Evolutionary conservation across 2,888 invertebrate species (phyloP).

Genomic region (Parasteatoda lunata): DNA sequence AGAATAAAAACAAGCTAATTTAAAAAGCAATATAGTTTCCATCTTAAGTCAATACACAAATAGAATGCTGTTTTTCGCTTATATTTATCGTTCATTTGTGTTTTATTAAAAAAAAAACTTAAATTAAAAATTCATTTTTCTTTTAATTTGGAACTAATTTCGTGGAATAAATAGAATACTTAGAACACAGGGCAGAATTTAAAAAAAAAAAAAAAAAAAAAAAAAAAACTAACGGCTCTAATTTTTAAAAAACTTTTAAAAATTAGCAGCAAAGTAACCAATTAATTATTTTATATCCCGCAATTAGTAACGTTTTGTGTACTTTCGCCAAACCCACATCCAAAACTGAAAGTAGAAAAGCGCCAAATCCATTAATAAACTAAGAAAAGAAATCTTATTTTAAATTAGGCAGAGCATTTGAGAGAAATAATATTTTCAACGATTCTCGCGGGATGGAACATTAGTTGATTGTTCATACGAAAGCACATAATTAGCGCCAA

Average conservation of each 20-base stretch:
- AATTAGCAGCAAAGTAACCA: background rate
- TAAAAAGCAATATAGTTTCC: too few species aligned
- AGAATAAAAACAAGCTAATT: too few species aligned
- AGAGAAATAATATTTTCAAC: constrained; percentile 36
- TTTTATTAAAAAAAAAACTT: too few species aligned
- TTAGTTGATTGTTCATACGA: constrained; percentile 55
- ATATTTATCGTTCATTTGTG: too few species aligned
- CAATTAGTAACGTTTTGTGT: background rate
- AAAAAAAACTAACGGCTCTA: too few species aligned
- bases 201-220: too few species aligned
- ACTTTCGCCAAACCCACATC: background rate
- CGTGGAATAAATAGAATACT: too few species aligned
- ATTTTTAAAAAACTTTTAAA: background rate
- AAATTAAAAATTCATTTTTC: too few species aligned
- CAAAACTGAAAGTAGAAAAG: background rate
- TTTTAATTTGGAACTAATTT: too few species aligned
- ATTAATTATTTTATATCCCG: constrained; percentile 26
- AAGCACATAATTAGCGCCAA: constrained; percentile 47
- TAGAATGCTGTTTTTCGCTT: too few species aligned
- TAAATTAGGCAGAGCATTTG: constrained; percentile 7
- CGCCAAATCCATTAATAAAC: constrained; percentile 1
- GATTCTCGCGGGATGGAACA: constrained; percentile 21
- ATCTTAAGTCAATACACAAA: too few species aligned
- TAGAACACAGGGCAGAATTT: too few species aligned
- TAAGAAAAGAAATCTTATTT: constrained; percentile 9